Conservation (phyloP, 2,113 vertebrate species). For the Melanostigma gelatinosum region DNA sequence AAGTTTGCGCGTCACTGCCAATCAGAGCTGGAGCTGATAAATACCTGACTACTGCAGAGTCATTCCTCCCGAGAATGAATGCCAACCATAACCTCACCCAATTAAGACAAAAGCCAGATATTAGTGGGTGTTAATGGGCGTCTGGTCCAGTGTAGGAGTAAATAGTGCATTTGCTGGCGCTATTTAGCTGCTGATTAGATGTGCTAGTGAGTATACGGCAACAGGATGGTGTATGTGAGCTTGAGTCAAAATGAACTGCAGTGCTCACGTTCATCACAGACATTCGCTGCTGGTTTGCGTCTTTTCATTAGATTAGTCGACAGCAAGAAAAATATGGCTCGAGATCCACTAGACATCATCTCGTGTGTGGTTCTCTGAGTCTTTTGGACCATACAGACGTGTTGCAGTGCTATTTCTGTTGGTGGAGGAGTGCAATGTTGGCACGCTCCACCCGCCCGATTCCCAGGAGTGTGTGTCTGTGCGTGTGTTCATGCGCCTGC, state of each 20-base stretch:
- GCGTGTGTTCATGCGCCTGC: constrained; percentile 25
- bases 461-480: constrained; percentile 46
- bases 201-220: neutral
- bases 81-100: neutral
- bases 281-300: neutral
- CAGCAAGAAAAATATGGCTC: neutral
- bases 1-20: neutral
- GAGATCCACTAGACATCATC: neutral
- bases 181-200: neutral
- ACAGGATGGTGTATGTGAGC: neutral
- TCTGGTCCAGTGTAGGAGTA: neutral
- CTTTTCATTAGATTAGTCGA: neutral
- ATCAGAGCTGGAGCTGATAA: neutral
- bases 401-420: constrained; percentile 66
- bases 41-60: neutral
- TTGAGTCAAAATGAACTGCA: neutral
- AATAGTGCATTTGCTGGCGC: neutral
- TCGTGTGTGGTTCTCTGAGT: constrained; percentile 29
- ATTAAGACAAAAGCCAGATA: neutral
- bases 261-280: neutral
- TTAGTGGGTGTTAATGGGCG: neutral
- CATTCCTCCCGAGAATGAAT: neutral
- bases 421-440: constrained; percentile 49
- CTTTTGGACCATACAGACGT: constrained; percentile 37
- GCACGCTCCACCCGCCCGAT: constrained; percentile 53